Evolutionary conservation across 1,140 invertebrate genomes (phyloP), one percentile per base, ranked within the genome.

Genomic region (Zaprionus ornatus): DNA sequence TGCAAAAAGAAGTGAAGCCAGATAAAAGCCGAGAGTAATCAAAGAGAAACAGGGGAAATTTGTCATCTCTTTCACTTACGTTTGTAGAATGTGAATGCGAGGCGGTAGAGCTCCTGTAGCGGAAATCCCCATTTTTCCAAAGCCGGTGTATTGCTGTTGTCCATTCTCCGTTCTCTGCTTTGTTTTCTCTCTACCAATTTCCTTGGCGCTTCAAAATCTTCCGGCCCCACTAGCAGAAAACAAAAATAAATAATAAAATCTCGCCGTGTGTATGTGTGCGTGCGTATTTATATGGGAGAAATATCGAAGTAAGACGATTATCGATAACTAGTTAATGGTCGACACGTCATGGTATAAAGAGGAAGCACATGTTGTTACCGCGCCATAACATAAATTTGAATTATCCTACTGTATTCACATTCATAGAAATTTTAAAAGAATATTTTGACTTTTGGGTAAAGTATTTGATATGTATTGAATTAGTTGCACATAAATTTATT

Each of bases 71-170:
- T 59, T 13, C 32, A 17, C 90, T 91, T 94, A 98, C 97, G 97
- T 96, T 97, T 98, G 87, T 98, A 98, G 93, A 98, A 98, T 85
- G 94, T 95, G 25, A 98, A 92, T 21, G 96, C 97, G 68, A 98
- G 94, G 93, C 96, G 96, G 92, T 98, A 98, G n/a, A 98, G 94
- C 86, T 97, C 97, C 91, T 94, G 94, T 60, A 97, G 91, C 17
- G 95, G 94, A 82, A 97, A 94, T 21, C 96, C 95, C 95, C 95
- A 96, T 79, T 94, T 93, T 52, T 91, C 88, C 19, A 74, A 69
- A 21, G 71, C 69, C 25, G 57, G 23, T 25, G 66, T 66, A 21
- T 23, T 59, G 64, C 59, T 69, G 68, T 74, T 90, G 45, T 66
- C 59, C 63, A 55, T 77, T 48, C 25, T 69, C 37, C 4, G 45